Evolutionary conservation across 1,140 invertebrate genomes (phyloP).

Genomic region (Cotesia chilonis): DNA sequence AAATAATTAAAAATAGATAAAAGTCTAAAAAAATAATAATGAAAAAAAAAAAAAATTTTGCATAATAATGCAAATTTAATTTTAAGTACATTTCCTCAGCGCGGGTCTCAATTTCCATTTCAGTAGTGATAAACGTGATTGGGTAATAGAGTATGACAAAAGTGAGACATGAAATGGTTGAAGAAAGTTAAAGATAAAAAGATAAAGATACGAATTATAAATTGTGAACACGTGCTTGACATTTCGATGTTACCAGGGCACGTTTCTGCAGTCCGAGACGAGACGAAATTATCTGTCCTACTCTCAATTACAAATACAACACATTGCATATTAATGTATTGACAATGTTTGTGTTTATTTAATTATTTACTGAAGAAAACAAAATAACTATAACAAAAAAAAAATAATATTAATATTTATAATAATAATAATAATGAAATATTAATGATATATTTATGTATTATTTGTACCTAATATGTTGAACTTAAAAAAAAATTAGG

Average conservation of each 20-base stretch:
- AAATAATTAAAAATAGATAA: no score
- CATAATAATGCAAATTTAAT: no score
- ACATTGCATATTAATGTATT: conserved; percentile 7
- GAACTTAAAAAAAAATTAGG: no score
- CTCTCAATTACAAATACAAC: conserved; percentile 21
- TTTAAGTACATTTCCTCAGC: no score
- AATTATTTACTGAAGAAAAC: background rate
- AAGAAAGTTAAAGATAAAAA: background rate
- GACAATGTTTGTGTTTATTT: background rate
- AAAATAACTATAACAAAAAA: background rate
- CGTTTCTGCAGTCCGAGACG: background rate
- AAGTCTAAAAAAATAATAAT: no score
- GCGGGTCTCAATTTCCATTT: no score
- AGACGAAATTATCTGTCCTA: conserved; percentile 29
- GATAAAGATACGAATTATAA: conserved; percentile 28
- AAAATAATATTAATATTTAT: background rate
- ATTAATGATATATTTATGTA: no score
- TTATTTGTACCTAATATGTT: no score
- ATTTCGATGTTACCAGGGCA: conserved; percentile 18
- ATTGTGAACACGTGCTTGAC: conserved; percentile 29
- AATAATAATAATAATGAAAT: background rate
- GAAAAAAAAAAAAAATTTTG: no score
- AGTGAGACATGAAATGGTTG: background rate
- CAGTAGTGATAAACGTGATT: no score
- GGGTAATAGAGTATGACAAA: background rate